These are phyloP conservation scores for Oligia latruncula DNA, from an alignment of 2,888 invertebrate genomes.

Conservation along the genomic window DNA sequence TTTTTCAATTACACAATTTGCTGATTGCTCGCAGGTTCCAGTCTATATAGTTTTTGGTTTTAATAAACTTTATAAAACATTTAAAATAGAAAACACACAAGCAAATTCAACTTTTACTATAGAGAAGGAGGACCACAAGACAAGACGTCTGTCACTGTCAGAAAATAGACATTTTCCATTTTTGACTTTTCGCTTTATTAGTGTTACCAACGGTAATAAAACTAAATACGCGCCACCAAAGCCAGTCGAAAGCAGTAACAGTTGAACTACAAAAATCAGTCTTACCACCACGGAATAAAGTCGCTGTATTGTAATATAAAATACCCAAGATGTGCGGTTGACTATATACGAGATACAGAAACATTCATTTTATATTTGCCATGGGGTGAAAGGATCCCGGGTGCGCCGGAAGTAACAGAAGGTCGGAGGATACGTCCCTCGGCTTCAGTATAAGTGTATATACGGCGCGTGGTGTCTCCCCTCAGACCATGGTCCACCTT, in stretches of 20 bases:
- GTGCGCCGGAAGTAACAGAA: neutral
- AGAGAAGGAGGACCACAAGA: too few species aligned
- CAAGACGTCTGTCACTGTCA: neutral
- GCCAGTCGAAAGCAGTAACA: neutral
- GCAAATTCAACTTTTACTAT: neutral
- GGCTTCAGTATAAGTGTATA: neutral
- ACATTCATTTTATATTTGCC: too few species aligned
- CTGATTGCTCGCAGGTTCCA: neutral
- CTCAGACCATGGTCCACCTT: neutral
- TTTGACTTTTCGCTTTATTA: neutral
- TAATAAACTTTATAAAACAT: neutral
- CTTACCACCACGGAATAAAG: neutral
- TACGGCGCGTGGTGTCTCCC: neutral
- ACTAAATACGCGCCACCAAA: neutral
- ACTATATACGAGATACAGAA: too few species aligned
- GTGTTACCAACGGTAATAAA: conserved; percentile 11
- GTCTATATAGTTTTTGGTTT: neutral
- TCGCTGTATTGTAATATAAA: neutral
- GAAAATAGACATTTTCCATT: neutral
- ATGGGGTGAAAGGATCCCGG: neutral
- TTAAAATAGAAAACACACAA: neutral
- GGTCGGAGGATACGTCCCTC: neutral
- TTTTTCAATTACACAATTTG: conserved; percentile 15
- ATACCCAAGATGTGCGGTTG: neutral
- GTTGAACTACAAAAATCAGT: neutral